Percentiles rank a stretch among this genome's conserved stretches.
phyloP scores from a whole-genome alignment of 2,113 vertebrate species.

The Xenus cinereus region DNA sequence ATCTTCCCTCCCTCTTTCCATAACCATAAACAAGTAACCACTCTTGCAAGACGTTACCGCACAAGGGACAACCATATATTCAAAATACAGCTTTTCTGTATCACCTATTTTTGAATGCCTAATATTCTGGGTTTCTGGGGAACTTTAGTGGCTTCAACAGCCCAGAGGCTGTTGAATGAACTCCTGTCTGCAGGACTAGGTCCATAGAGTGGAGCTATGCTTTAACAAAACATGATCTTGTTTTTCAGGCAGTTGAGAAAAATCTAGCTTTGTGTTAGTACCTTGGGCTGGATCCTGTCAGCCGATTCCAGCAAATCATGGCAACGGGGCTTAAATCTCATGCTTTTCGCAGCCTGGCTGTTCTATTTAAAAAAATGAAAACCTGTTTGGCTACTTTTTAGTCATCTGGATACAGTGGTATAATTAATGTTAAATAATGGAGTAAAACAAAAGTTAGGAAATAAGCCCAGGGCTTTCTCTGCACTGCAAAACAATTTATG shows the following conservation, averaged over 20 bases:
- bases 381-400: neutral
- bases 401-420: neutral
- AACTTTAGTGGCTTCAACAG: neutral
- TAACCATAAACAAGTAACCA: neutral
- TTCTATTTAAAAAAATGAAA: neutral
- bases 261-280: neutral
- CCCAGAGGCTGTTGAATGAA: neutral
- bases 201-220: neutral
- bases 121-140: neutral
- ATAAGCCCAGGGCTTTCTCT: neutral
- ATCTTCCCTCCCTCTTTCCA: neutral
- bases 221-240: neutral
- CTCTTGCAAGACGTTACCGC: neutral
- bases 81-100: neutral
- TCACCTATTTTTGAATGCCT: neutral
- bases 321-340: neutral
- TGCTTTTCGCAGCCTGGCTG: neutral
- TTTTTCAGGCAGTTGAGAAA: neutral
- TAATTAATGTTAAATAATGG: neutral
- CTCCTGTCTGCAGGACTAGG: neutral
- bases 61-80: neutral
- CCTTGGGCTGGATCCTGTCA: neutral
- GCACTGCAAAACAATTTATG: neutral
- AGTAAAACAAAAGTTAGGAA: neutral
- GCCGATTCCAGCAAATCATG: neutral